Evolutionary conservation across 2,888 invertebrate species (phyloP).

Genomic region (Stenurella melanura): DNA sequence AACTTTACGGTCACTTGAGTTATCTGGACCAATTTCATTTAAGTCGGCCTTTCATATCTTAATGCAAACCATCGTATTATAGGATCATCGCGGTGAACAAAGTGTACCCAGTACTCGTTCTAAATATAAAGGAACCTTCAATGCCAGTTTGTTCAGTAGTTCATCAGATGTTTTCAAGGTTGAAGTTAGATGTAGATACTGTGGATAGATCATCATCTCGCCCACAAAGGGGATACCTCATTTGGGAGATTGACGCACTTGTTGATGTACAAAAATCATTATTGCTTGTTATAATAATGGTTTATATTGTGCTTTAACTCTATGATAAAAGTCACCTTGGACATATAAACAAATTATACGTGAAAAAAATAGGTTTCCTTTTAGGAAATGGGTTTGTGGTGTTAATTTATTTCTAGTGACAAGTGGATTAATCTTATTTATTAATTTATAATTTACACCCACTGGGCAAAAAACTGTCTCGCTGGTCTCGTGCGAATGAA

Average conservation of each 20-base stretch:
- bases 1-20: constrained; percentile 6
- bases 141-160: constrained; percentile 19
- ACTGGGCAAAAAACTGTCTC: not conserved
- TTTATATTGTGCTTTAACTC: constrained; percentile 20
- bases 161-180: constrained; percentile 39
- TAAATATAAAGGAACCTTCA: constrained; percentile 28
- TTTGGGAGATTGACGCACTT: constrained; percentile 38
- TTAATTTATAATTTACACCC: not conserved
- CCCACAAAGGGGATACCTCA: constrained; percentile 18
- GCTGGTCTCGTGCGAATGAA: not conserved
- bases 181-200: constrained; percentile 31
- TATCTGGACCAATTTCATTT: constrained; percentile 12
- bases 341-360: not conserved
- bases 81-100: not conserved
- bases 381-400: not conserved
- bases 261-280: constrained; percentile 35
- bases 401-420: not conserved
- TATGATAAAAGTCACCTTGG: constrained; percentile 30
- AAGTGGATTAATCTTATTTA: not conserved
- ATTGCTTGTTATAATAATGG: constrained; percentile 34
- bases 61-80: not conserved
- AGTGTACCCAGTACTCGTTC: constrained; percentile 9
- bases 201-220: constrained; percentile 33
- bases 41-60: not conserved
- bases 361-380: not conserved